Percentiles rank a stretch among this genome's conserved stretches.
phyloP scores from a whole-genome alignment of 2,113 vertebrate genomes.

The Heteronetta atricapilla region DNA sequence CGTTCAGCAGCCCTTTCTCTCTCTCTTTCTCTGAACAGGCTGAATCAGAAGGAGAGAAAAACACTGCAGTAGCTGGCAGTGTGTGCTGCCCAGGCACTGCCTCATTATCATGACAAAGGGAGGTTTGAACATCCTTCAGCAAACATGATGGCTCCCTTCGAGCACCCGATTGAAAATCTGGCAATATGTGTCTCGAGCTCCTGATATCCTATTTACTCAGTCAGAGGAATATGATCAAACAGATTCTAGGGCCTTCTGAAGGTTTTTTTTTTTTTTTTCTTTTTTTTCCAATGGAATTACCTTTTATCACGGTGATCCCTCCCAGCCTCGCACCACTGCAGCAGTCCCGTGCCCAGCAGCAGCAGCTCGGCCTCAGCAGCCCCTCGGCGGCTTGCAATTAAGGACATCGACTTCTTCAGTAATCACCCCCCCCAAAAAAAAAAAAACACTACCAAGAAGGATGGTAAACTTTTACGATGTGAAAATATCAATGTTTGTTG shows the following conservation, averaged over 20 bases:
- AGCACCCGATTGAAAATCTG: neutral
- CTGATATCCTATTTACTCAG: neutral
- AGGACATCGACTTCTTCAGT: neutral
- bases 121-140: constrained; percentile 29
- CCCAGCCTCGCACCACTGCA: neutral
- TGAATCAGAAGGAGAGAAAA: neutral
- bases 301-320: neutral
- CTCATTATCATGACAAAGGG: constrained; percentile 48
- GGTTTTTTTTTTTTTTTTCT: neutral
- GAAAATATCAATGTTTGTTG: constrained; percentile 26
- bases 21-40: neutral
- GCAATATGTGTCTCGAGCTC: neutral
- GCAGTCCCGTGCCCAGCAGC: neutral
- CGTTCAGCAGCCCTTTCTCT: neutral
- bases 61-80: constrained; percentile 35
- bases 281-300: neutral
- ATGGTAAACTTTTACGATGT: neutral
- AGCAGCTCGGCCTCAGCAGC: neutral
- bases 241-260: neutral
- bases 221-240: neutral
- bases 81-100: constrained; percentile 20
- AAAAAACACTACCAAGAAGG: neutral
- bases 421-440: neutral
- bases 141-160: neutral
- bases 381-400: neutral